Conservation (phyloP, 2,797 vertebrate species). For the Huso huso region DNA sequence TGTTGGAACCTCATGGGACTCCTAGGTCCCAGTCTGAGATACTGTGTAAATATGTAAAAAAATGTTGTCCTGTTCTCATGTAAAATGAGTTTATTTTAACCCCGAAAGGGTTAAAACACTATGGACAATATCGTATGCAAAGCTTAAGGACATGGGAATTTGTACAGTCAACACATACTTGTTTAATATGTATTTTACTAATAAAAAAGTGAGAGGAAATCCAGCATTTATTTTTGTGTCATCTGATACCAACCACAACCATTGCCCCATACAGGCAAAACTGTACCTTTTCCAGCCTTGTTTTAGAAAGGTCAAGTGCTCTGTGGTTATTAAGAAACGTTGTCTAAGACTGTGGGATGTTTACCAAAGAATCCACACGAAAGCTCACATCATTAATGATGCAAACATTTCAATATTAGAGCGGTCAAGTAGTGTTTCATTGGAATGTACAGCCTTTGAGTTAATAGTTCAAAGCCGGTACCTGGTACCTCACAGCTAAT, state of each 20-base stretch:
- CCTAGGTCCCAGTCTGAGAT: no score
- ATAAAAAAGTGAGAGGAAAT: no score
- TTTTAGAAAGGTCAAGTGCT: conserved; percentile 46
- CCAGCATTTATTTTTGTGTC: no score
- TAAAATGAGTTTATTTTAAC: no score
- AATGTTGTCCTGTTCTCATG: no score
- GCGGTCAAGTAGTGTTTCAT: conserved; percentile 26
- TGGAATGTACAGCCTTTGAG: conserved; percentile 33
- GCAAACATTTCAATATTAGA: conserved; percentile 35
- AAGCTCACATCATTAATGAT: conserved; percentile 39
- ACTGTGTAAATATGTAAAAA: no score
- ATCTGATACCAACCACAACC: conserved; percentile 28
- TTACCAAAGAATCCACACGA: conserved; percentile 41
- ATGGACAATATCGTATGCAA: no score
- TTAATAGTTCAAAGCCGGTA: conserved; percentile 35
- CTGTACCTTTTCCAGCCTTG: conserved; percentile 32
- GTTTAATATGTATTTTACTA: no score
- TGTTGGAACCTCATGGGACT: no score
- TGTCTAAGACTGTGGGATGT: conserved; percentile 34
- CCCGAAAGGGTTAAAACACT: no score
- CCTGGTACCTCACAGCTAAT: background rate
- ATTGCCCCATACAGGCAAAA: conserved; percentile 37
- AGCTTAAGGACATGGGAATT: no score
- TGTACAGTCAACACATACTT: no score
- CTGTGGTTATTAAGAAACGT: conserved; percentile 45